Conservation (phyloP, 2,113 vertebrate species). For the Peromyscus leucopus region DNA sequence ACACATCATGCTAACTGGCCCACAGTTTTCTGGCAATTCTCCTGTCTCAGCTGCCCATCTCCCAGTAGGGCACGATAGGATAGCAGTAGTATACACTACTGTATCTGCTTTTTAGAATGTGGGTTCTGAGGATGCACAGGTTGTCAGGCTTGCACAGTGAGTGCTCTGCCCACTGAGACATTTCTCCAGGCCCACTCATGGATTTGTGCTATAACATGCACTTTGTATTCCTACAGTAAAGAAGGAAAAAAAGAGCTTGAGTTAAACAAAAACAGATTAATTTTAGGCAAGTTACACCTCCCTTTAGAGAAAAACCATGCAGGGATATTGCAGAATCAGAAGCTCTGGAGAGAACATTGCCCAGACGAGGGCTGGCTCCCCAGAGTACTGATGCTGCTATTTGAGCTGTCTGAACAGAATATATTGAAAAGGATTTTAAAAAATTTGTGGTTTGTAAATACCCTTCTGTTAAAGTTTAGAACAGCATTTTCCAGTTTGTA, state of each 20-base stretch:
- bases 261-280: background rate
- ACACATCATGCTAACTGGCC: background rate
- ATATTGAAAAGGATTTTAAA: background rate
- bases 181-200: background rate
- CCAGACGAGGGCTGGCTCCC: background rate
- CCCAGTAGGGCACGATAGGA: background rate
- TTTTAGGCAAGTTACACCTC: conserved; percentile 15
- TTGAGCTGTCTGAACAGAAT: background rate
- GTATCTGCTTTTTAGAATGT: background rate
- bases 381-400: background rate
- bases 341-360: background rate
- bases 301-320: conserved; percentile 47
- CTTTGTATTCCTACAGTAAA: conserved; percentile 51
- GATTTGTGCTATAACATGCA: background rate
- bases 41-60: background rate
- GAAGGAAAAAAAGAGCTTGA: conserved; percentile 19
- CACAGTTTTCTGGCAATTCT: background rate
- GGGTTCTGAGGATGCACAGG: too few species aligned
- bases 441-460: conserved; percentile 23
- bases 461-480: background rate
- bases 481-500: conserved; percentile 24
- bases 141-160: background rate
- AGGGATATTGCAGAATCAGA: conserved; percentile 23
- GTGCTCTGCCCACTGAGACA: too few species aligned
- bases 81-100: background rate